Conservation (phyloP, 2,888 invertebrate species). For the Antheraea yamamai region DNA sequence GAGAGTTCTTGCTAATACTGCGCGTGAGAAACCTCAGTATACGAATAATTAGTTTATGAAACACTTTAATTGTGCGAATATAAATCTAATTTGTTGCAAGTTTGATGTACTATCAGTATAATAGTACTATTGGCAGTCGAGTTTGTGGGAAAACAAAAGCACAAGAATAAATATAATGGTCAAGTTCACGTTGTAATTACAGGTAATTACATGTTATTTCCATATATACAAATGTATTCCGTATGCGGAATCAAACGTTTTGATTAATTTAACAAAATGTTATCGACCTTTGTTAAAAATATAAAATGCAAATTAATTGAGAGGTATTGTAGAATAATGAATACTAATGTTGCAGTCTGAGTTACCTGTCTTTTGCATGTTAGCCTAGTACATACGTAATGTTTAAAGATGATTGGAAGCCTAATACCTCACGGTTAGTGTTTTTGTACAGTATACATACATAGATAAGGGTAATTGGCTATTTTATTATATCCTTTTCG, state of each 20-base stretch:
- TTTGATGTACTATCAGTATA: constrained; percentile 16
- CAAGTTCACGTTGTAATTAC: constrained; percentile 17
- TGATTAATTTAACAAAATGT: constrained; percentile 25
- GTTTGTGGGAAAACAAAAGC: constrained; percentile 8
- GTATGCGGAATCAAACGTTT: constrained; percentile 25
- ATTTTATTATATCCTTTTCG: background rate
- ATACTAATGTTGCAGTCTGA: background rate
- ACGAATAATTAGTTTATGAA: constrained; percentile 22
- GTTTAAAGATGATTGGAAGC: constrained; percentile 28
- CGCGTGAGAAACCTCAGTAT: constrained; percentile 21
- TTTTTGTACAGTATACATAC: constrained; percentile 11
- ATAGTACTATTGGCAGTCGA: constrained; percentile 18
- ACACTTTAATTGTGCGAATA: constrained; percentile 24
- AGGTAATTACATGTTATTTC: constrained; percentile 14
- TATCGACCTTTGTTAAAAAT: constrained; percentile 36
- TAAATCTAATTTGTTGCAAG: constrained; percentile 19
- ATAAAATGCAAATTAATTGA: constrained; percentile 37
- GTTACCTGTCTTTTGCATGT: background rate
- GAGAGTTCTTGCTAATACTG: constrained; percentile 14
- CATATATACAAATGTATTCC: constrained; percentile 22
- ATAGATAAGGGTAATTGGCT: background rate
- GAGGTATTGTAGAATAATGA: constrained; percentile 26
- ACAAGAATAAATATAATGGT: constrained; percentile 6
- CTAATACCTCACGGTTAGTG: constrained; percentile 23
- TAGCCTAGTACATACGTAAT: constrained; percentile 25